These are phyloP conservation scores for Laupala kohalensis DNA, from an alignment of 1,140 invertebrate genomes.

Conservation along the genomic window DNA sequence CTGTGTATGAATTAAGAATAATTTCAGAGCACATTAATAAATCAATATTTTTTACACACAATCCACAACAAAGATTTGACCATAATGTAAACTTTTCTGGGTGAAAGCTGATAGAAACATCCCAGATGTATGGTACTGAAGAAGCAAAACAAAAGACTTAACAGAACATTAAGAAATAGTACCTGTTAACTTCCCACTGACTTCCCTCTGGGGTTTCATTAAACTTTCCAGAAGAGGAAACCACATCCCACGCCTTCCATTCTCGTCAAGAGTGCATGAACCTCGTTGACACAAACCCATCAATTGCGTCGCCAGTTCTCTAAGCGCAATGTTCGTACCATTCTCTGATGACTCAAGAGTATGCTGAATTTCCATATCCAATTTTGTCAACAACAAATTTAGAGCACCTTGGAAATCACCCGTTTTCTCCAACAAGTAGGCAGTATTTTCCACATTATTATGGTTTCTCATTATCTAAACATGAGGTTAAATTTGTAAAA, in stretches of 20 bases:
- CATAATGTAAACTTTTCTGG: too few species aligned
- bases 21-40: too few species aligned
- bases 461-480: constrained; percentile 26
- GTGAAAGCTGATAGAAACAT: too few species aligned
- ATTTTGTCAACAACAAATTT: constrained; percentile 22
- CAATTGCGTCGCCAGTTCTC: constrained; percentile 27
- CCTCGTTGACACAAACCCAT: constrained; percentile 37
- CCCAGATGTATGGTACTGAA: too few species aligned
- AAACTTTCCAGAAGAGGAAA: constrained; percentile 35
- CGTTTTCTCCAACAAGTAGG: constrained; percentile 38
- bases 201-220: constrained; percentile 7
- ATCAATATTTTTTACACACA: too few species aligned
- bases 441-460: constrained; percentile 34
- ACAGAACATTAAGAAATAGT: too few species aligned
- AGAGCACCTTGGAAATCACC: constrained; percentile 38
- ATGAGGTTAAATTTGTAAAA: background rate
- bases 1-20: too few species aligned
- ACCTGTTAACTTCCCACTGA: background rate
- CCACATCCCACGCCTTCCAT: constrained; percentile 34
- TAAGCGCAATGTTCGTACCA: constrained; percentile 17
- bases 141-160: too few species aligned
- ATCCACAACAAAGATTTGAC: too few species aligned
- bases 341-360: background rate
- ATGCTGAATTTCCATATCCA: constrained; percentile 16
- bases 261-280: constrained; percentile 33